Conservation (phyloP, 2,888 invertebrate species). For the Protonemura montana region DNA sequence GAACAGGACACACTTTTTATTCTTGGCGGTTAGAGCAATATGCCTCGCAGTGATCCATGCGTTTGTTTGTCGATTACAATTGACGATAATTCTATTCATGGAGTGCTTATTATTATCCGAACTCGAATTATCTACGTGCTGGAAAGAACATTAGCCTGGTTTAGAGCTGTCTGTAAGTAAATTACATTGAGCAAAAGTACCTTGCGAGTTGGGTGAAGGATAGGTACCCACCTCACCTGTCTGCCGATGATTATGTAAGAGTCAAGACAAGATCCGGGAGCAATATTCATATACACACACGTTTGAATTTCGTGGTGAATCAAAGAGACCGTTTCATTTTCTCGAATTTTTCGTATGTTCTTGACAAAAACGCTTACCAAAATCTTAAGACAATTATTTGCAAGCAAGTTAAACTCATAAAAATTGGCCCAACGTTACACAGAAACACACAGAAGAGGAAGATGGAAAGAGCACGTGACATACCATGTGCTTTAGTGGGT, state of each 20-base stretch:
- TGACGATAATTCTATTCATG: background rate
- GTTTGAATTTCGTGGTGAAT: too few species aligned
- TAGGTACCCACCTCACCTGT: too few species aligned
- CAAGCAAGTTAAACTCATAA: too few species aligned
- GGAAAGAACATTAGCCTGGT: background rate
- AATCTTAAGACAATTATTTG: too few species aligned
- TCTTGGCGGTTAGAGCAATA: background rate
- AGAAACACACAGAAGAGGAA: too few species aligned
- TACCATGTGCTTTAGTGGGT: too few species aligned
- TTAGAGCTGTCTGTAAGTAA: background rate
- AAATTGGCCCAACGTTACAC: too few species aligned
- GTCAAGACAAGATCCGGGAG: background rate
- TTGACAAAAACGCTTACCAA: too few species aligned
- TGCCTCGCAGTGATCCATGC: background rate
- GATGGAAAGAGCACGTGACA: too few species aligned
- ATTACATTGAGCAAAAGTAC: background rate
- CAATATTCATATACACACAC: background rate
- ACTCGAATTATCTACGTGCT: background rate
- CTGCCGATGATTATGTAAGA: background rate
- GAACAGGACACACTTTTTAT: background rate
- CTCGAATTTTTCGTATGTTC: too few species aligned
- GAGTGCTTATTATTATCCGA: background rate
- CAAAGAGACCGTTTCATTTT: too few species aligned
- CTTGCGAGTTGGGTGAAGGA: background rate
- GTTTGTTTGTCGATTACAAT: background rate